Percentiles rank a stretch among this genome's conserved stretches.
Evolutionary conservation across 2,888 invertebrate genomes (phyloP).

Genomic region (Eurytoma adleriae): DNA sequence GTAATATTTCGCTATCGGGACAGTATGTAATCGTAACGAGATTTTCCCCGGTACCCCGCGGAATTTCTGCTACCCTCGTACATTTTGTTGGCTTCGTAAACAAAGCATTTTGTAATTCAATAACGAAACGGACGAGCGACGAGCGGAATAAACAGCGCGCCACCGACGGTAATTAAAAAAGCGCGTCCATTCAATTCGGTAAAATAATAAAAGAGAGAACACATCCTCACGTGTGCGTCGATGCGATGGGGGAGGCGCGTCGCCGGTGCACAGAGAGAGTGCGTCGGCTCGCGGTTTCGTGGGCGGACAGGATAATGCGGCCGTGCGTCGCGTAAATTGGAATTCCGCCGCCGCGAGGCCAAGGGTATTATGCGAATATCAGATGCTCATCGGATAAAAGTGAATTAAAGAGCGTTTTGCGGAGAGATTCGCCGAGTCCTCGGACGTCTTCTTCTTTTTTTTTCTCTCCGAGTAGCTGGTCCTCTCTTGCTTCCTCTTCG

Average conservation of each 20-base stretch:
- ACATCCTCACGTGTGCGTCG: not conserved
- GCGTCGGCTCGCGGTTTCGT: slow-evolving; percentile 10
- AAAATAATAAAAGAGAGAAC: too few relatives aligned
- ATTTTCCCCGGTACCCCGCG: not conserved
- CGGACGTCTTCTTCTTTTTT: not conserved
- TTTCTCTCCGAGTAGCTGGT: not conserved
- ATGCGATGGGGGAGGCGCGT: not conserved
- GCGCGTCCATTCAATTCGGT: too few relatives aligned
- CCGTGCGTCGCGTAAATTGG: slow-evolving; percentile 23
- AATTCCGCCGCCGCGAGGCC: slow-evolving; percentile 35
- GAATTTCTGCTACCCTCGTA: slow-evolving; percentile 29
- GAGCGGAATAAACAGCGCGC: too few relatives aligned
- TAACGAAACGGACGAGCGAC: not conserved
- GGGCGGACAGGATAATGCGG: slow-evolving; percentile 45
- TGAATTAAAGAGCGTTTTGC: slow-evolving; percentile 33
- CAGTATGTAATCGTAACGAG: slow-evolving; percentile 8
- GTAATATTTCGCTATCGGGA: slow-evolving; percentile 36
- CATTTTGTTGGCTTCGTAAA: slow-evolving; percentile 17
- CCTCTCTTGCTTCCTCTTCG: not conserved
- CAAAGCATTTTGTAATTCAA: slow-evolving; percentile 1
- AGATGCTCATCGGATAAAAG: slow-evolving; percentile 38
- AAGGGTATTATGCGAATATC: slow-evolving; percentile 42
- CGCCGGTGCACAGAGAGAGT: not conserved
- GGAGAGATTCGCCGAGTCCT: slow-evolving; percentile 13
- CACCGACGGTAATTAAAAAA: too few relatives aligned